Percentiles rank a stretch among this genome's conserved stretches.
Conservation (phyloP, 2,113 vertebrate genomes). For the Baryphthengus martii region DNA sequence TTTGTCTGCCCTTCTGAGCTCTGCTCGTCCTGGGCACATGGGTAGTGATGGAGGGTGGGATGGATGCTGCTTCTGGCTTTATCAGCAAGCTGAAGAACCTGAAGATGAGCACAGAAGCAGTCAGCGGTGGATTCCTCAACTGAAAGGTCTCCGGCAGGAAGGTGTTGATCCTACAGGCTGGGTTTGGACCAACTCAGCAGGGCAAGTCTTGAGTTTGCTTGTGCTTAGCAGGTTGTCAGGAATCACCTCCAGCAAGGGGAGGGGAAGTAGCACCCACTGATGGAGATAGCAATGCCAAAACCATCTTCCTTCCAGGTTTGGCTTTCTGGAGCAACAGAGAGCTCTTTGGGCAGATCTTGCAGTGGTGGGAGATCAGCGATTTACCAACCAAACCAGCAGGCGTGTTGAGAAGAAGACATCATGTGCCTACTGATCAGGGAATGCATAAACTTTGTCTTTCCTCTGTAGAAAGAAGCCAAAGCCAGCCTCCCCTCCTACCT, state of each 20-base stretch:
- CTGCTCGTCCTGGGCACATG: background rate
- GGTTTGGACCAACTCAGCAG: background rate
- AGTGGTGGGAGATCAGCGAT: background rate
- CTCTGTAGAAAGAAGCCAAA: background rate
- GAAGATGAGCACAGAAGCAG: background rate
- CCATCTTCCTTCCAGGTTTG: background rate
- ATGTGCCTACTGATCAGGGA: background rate
- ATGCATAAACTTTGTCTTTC: background rate
- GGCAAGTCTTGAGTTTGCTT: background rate
- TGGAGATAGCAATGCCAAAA: background rate
- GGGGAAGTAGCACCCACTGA: background rate
- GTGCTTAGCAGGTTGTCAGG: background rate
- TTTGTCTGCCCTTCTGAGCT: background rate
- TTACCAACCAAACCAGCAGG: background rate
- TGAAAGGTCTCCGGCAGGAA: background rate
- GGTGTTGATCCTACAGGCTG: background rate
- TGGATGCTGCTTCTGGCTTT: background rate
- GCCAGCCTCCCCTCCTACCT: background rate
- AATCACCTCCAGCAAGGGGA: background rate
- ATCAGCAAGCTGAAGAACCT: fast-evolving
- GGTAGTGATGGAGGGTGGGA: background rate
- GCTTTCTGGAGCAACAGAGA: background rate
- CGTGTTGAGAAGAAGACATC: background rate
- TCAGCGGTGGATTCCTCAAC: background rate
- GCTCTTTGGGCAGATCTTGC: background rate